Base-by-base conservation (phyloP, 2,888 invertebrate species). In the Empis livida region DNA sequence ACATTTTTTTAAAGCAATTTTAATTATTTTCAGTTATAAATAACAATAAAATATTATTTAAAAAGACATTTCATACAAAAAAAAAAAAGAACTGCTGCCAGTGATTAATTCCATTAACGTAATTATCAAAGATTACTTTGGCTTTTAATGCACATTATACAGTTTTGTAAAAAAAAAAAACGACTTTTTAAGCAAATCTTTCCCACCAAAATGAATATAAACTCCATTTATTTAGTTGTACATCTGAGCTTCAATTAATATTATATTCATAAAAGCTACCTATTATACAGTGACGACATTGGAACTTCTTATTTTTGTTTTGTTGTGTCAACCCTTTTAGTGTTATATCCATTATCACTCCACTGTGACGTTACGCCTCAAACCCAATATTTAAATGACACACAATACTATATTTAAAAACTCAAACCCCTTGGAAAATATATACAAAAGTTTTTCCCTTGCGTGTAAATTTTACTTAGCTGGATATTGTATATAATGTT, bases 91-190 rank as follows among this genome's bases (percentile, higher is more conserved):
- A 27, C 23, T 27, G 23, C 23, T 27, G 23, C 41, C 20, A 61
- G 59, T 64, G 64, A 64, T 64, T 64, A 65, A 64, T 63, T 56
- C 64, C 64, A 64, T 64, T 64, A 65, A 65, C 62, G 59, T 64
- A 64, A 64, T 64, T 64, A 64, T 64, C 61, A 59, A 49, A 61
- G 64, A 65, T 64, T 64, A 63, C 27, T n/a, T n/a, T 23, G 41
- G 41, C 41, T 41, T 41, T 41, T 20, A 8, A 41, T 41, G 27
- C 10, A 41, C 10, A 16, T 11, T n/a, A 38, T n/a, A n/a, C n/a
- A n/a, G n/a, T n/a, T n/a, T n/a, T n/a, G n/a, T n/a, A n/a, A n/a
- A n/a, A n/a, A n/a, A n/a, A n/a, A n/a, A 37, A 37, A 14, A 39
- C 10, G 38, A 39, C n/a, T 27, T 5, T 20, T 27, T 27, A 8